phyloP scores from a whole-genome alignment of 2,888 invertebrate species.

The Cataglyphis altisquamis region DNA sequence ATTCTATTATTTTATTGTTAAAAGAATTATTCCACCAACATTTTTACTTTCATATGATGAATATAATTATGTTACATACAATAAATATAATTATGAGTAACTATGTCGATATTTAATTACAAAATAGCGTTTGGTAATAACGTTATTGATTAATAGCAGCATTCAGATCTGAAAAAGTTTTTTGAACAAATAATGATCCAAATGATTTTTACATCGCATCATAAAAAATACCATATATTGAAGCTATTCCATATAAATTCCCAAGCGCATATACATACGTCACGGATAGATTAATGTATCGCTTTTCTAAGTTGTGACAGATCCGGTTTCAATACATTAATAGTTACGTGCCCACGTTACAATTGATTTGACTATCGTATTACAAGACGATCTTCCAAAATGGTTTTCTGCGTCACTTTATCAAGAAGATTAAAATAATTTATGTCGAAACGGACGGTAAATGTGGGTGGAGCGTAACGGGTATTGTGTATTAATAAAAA shows the following conservation, averaged over 20 bases:
- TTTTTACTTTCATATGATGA: background rate
- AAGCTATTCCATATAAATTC: background rate
- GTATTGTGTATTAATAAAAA: conserved; percentile 13
- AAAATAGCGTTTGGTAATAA: conserved; percentile 17
- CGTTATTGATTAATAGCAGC: conserved; percentile 6
- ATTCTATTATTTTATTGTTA: background rate
- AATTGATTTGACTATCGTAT: conserved; percentile 31
- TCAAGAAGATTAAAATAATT: conserved; percentile 30
- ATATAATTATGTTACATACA: background rate
- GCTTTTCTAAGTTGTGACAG: background rate
- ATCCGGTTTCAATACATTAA: conserved; percentile 14
- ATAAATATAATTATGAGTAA: too few species aligned
- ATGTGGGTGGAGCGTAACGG: conserved; percentile 28
- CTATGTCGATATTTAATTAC: background rate
- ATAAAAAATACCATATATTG: background rate
- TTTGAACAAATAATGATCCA: background rate
- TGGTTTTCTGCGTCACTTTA: conserved; percentile 36
- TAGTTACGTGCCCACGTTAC: background rate
- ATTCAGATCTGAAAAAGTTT: background rate
- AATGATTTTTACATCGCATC: background rate
- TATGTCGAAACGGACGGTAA: background rate
- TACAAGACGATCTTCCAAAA: conserved; percentile 29
- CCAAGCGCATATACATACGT: background rate
- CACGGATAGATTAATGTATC: conserved; percentile 28
- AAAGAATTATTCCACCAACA: background rate